A percentile compares a stretch with the other conserved stretches of the same genome.
These are phyloP conservation scores for Bradypodion ventrale DNA, from an alignment of 2,797 vertebrate species.

Conservation along the genomic window DNA sequence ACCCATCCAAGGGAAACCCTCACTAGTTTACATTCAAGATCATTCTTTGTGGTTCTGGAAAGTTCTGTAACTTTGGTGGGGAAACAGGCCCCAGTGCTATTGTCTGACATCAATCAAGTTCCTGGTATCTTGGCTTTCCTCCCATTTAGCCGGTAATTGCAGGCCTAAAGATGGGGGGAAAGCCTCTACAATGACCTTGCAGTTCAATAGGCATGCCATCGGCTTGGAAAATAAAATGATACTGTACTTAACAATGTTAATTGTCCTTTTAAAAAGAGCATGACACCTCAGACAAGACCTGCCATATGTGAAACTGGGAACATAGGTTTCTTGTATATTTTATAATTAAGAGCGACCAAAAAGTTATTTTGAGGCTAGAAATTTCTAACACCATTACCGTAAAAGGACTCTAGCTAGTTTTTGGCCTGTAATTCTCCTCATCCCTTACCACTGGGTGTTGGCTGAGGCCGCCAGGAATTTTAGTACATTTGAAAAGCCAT, in stretches of 20 bases:
- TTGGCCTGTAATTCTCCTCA: not conserved
- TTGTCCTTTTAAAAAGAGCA: not conserved
- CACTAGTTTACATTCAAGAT: not conserved
- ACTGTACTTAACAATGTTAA: not conserved
- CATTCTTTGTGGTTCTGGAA: constrained; percentile 15
- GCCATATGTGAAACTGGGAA: too few relatives aligned
- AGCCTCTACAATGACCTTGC: not conserved
- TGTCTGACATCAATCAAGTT: constrained; percentile 1
- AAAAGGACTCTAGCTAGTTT: not conserved
- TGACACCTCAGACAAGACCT: not conserved
- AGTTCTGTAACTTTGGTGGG: not conserved
- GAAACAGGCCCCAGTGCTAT: not conserved
- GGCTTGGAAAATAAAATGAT: not conserved
- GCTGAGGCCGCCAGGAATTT: not conserved
- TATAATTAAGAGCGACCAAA: not conserved
- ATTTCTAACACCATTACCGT: not conserved
- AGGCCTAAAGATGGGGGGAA: not conserved
- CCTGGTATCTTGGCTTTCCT: not conserved
- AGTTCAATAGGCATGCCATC: not conserved
- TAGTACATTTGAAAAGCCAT: not conserved
- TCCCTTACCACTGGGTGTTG: not conserved
- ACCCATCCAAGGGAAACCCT: not conserved
- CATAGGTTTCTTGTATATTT: not conserved
- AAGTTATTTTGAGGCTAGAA: not conserved
- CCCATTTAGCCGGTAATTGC: not conserved